phyloP scores from a whole-genome alignment of 2,888 invertebrate species.

The Nemotelus pantherinus region DNA sequence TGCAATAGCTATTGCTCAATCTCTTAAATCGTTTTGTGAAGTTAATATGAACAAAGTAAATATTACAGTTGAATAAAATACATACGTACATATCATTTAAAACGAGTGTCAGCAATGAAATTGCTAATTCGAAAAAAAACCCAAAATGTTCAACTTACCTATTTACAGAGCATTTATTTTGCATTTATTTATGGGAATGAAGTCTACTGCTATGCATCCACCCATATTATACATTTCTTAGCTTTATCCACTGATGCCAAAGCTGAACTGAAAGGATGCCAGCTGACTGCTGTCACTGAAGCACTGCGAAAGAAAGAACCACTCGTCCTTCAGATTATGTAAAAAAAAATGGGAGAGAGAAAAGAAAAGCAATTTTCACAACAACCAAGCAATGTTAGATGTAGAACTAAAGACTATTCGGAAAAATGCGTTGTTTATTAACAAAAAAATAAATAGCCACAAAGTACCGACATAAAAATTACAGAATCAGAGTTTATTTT shows the following conservation, averaged over 20 bases:
- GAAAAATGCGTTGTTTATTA: not conserved
- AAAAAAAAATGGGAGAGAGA: slow-evolving; percentile 38
- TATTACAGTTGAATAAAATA: no score
- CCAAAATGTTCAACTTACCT: not conserved
- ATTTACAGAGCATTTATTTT: not conserved
- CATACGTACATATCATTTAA: no score
- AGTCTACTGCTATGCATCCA: slow-evolving; percentile 65
- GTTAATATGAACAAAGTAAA: no score
- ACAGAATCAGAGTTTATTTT: not conserved
- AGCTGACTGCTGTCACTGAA: slow-evolving; percentile 86
- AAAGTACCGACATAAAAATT: not conserved
- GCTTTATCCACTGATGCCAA: slow-evolving; percentile 85
- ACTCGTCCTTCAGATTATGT: slow-evolving; percentile 48
- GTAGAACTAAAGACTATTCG: not conserved
- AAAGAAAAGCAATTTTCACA: slow-evolving; percentile 45
- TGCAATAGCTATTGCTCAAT: no score
- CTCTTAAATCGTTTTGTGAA: no score
- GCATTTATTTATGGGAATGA: no score
- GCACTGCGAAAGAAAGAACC: slow-evolving; percentile 71
- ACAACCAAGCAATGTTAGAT: slow-evolving; percentile 44
- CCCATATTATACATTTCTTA: slow-evolving; percentile 85
- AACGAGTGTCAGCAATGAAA: not conserved
- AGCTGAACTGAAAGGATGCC: slow-evolving; percentile 85
- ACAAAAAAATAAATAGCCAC: no score
- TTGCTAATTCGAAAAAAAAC: no score